Conservation (phyloP, 2,113 vertebrate genomes). For the Rattus norvegicus region GRCr8 NC_086027.1:96161501-96162000, state of each 20-base stretch:
- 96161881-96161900: not conserved
- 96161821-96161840: conserved; percentile 31
- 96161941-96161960: not conserved
- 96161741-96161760: conserved; percentile 72
- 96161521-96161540: not conserved
- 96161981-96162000: not conserved
- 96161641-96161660: not conserved
- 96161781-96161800: conserved; percentile 92
- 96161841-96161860: conserved; percentile 60
- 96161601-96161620: conserved; percentile 50
- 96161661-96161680: not conserved
- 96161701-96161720: conserved; percentile 77
- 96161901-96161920: not conserved
- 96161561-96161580: not conserved
- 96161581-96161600: conserved; percentile 57
- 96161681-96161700: conserved; percentile 68
- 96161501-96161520: conserved; percentile 63
- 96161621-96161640: not conserved
- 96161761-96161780: conserved; percentile 83
- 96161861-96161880: fast-evolving
- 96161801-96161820: conserved; percentile 81
- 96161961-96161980: not conserved
- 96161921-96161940: not conserved
- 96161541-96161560: conserved; percentile 75
- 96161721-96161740: conserved; percentile 69